Conservation (phyloP, 2,797 vertebrate genomes). For the Lacerta bilineata region DNA sequence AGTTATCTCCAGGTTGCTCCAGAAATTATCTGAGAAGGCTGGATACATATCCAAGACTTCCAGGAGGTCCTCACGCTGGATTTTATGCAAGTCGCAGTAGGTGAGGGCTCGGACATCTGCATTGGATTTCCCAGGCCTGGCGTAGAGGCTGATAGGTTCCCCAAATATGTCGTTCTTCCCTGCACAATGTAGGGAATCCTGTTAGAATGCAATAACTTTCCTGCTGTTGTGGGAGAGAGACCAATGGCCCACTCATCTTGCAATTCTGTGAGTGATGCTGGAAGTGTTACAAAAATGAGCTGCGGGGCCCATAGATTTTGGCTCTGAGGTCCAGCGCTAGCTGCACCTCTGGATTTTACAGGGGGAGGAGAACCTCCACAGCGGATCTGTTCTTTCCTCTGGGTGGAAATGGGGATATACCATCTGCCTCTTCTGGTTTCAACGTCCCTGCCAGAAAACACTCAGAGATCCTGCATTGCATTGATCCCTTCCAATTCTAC, state of each 20-base stretch:
- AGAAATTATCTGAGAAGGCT: constrained; percentile 93
- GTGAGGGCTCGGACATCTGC: constrained; percentile 94
- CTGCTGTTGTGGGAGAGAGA: not conserved
- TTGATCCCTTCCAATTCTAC: too few relatives aligned
- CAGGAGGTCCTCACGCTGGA: constrained; percentile 93
- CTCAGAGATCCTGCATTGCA: too few relatives aligned
- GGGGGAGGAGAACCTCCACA: not conserved
- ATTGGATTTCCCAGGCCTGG: constrained; percentile 92
- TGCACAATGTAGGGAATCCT: constrained; percentile 68
- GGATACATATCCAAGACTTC: constrained; percentile 99
- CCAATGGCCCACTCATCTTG: not conserved
- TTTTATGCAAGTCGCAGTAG: constrained; percentile 98
- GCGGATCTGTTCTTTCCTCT: not conserved
- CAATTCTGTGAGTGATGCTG: not conserved
- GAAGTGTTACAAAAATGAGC: too few relatives aligned
- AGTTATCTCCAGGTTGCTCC: constrained; percentile 96
- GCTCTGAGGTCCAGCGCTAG: too few relatives aligned
- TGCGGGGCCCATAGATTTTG: too few relatives aligned
- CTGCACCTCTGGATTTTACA: not conserved
- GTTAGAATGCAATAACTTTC: not conserved
- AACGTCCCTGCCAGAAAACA: too few relatives aligned
- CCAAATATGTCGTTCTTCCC: constrained; percentile 99
- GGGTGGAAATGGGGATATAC: not conserved
- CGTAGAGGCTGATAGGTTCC: constrained; percentile 91
- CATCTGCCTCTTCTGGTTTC: not conserved